Evolutionary conservation across 2,888 invertebrate species (phyloP), one percentile per base, ranked within the genome.

Genomic region (Micropterix aruncella): DNA sequence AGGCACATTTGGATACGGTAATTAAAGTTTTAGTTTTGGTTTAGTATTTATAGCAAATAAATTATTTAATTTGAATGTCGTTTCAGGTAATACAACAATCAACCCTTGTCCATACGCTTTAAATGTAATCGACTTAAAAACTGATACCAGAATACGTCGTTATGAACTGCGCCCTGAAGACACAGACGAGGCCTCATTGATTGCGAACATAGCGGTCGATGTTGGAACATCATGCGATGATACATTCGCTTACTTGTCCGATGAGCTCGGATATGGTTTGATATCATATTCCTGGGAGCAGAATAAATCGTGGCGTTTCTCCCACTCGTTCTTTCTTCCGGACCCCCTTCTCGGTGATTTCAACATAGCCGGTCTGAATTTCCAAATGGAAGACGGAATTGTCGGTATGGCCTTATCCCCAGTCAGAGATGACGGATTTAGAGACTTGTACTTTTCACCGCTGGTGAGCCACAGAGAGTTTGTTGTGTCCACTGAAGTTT

Each of bases 141-240:
- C 85, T 0, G 80, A 88, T 55, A 73, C 72, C 41, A 67, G 82
- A 19, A 70, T 89, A 44, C 72, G 84, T 19, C 73, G 74, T 54
- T 84, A 85, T 55, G 79, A 74, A 44, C 71, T 87, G 50, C 73
- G 77, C 15, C 65, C 78, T 0, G 83, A 83, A 48, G 86, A 88
- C 54, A 84, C 80, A 16, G 83, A 85, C 50, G 63, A 77, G 43
- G 75, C 82, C 38, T 87, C 87, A 1, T 88, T 88, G 60, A 86
- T 89, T 48, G 88, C 88, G n/a, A 89, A 86, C 56, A 84, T 86
- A 46, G 85, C 81, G n/a, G 75, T 88, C 2, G 89, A 90, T 55
- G 69, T 84, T 50, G 84, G 85, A 19, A 70, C 72, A 53, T 74
- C 68, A 38, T 88, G 87, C 56, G 81, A 85, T 2, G 85, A 87